Evolutionary conservation across 2,888 invertebrate species (phyloP).

Genomic region (Lepidochrysops patricia): DNA sequence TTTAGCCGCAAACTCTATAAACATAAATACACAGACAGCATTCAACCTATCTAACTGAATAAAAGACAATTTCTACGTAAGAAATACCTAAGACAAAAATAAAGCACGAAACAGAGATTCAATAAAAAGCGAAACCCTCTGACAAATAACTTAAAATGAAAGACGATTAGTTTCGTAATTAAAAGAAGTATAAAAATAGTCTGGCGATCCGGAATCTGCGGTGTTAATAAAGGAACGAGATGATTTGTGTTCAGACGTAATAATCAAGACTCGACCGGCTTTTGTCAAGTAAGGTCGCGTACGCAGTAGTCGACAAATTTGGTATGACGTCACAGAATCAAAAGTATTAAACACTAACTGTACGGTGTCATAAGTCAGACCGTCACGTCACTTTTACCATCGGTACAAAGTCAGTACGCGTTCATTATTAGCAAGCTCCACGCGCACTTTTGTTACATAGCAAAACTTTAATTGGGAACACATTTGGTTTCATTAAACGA

Average conservation of each 20-base stretch:
- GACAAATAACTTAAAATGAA: background rate
- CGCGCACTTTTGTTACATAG: background rate
- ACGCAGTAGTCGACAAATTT: background rate
- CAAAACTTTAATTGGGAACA: background rate
- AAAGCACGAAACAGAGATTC: background rate
- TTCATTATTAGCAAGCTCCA: background rate
- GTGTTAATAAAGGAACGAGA: conserved; percentile 25
- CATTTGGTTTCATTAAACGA: background rate
- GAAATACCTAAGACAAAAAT: background rate
- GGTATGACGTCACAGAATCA: too few species aligned
- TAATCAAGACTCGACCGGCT: conserved; percentile 40
- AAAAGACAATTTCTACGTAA: background rate
- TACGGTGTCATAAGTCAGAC: too few species aligned
- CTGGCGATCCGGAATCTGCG: conserved; percentile 15
- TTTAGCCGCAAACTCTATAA: conserved; percentile 25
- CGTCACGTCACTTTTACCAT: too few species aligned
- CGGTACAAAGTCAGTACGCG: background rate
- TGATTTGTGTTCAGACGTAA: conserved; percentile 28
- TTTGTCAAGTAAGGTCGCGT: conserved; percentile 41
- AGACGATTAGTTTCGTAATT: conserved; percentile 11
- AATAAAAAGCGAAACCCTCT: background rate
- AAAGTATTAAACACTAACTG: too few species aligned
- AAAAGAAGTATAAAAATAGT: conserved; percentile 15
- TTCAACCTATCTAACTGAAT: background rate
- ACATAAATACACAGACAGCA: conserved; percentile 26